Percentiles rank a stretch among this genome's conserved stretches.
phyloP scores from a whole-genome alignment of 2,113 vertebrate species.

The Collichthys lucidus region DNA sequence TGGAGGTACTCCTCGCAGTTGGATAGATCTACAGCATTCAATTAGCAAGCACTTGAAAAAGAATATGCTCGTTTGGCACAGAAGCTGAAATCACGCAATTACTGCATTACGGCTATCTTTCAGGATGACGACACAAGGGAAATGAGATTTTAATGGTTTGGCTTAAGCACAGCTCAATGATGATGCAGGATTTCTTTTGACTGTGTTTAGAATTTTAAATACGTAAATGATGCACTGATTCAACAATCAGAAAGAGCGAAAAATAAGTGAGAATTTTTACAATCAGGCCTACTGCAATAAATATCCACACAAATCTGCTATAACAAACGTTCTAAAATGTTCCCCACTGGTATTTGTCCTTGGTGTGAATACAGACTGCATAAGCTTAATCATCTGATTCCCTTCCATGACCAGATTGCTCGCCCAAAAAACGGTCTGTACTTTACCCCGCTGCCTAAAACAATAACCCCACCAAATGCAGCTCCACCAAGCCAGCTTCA shows the following conservation, averaged over 20 bases:
- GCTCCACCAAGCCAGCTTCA: slow-evolving; percentile 43
- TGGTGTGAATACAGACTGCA: slow-evolving; percentile 56
- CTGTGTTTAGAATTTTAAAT: neutral
- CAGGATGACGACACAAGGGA: slow-evolving; percentile 1
- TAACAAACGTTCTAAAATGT: slow-evolving; percentile 36
- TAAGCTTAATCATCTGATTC: slow-evolving; percentile 58
- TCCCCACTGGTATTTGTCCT: slow-evolving; percentile 61
- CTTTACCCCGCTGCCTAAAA: slow-evolving; percentile 62
- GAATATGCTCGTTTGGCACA: slow-evolving; percentile 4
- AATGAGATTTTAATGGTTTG: slow-evolving; percentile 32
- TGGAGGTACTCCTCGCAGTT: neutral
- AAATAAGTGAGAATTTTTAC: neutral
- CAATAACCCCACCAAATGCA: slow-evolving; percentile 65
- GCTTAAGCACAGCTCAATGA: neutral
- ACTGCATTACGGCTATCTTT: slow-evolving; percentile 17
- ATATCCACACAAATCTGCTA: slow-evolving; percentile 46
- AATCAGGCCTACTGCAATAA: slow-evolving; percentile 27
- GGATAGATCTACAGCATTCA: slow-evolving; percentile 4
- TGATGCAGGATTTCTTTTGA: neutral
- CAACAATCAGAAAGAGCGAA: slow-evolving; percentile 7
- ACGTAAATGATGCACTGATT: neutral
- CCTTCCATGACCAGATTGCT: slow-evolving; percentile 52
- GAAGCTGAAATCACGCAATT: slow-evolving; percentile 27
- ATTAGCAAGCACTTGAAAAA: neutral
- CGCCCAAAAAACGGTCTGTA: slow-evolving; percentile 48